Evolutionary conservation across 2,888 invertebrate genomes (phyloP).

Genomic region (Geophilus truncorum): DNA sequence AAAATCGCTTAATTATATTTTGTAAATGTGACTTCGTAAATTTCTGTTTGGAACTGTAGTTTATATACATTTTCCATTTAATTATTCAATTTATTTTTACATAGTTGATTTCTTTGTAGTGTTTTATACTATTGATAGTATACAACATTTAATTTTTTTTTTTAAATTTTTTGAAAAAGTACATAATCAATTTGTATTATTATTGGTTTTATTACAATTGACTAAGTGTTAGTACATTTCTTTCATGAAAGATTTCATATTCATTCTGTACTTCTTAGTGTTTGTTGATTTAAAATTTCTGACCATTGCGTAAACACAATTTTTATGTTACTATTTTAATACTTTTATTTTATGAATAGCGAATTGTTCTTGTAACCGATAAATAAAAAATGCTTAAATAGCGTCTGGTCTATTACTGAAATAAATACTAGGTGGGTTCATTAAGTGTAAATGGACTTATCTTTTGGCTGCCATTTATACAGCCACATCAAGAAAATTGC

Average conservation of each 20-base stretch:
- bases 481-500: no score
- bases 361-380: conserved; percentile 9
- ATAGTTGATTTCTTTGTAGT: background rate
- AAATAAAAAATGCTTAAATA: conserved; percentile 10
- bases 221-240: background rate
- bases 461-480: no score
- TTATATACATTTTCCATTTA: no score
- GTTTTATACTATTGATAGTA: background rate
- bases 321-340: background rate
- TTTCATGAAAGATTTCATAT: background rate
- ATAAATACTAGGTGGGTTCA: no score
- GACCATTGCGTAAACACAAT: background rate
- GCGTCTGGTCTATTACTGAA: background rate
- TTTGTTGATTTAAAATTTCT: background rate
- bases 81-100: background rate
- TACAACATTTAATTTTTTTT: background rate
- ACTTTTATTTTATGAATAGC: background rate
- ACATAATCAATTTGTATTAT: background rate
- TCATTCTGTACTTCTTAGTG: background rate
- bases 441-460: no score
- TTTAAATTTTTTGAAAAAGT: background rate
- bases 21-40: no score
- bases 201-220: background rate
- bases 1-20: no score
- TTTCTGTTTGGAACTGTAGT: background rate